Evolutionary conservation across 2,888 invertebrate genomes (phyloP).

Genomic region (Mactromeris polynyma): DNA sequence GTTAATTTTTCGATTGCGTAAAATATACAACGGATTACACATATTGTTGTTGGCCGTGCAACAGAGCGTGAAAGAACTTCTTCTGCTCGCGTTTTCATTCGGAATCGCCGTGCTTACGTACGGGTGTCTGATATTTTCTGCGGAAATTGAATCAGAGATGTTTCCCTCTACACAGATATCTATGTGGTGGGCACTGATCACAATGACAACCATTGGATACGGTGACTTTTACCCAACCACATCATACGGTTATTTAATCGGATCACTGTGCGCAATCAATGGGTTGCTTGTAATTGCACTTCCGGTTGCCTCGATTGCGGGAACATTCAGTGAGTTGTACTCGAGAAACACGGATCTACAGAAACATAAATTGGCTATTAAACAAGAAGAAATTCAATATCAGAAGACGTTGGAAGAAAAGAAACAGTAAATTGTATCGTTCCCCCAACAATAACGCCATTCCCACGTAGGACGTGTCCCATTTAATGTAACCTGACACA

Average conservation of each 20-base stretch:
- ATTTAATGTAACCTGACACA: too few relatives aligned
- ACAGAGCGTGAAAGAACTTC: constrained; percentile 72
- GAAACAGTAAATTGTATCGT: neutral
- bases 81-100: constrained; percentile 75
- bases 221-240: constrained; percentile 78
- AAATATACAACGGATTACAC: constrained; percentile 76
- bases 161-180: constrained; percentile 70
- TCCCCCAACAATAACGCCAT: too few relatives aligned
- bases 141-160: constrained; percentile 71
- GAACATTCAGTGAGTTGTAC: constrained; percentile 78
- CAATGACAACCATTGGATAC: constrained; percentile 82
- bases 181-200: constrained; percentile 80
- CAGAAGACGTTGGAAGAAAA: neutral
- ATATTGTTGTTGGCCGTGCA: constrained; percentile 75
- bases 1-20: constrained; percentile 75
- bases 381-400: neutral
- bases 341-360: constrained; percentile 28
- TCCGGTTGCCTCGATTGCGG: constrained; percentile 82
- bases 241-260: constrained; percentile 75
- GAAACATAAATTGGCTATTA: neutral
- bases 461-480: too few relatives aligned
- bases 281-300: constrained; percentile 79
- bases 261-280: constrained; percentile 76
- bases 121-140: constrained; percentile 75
- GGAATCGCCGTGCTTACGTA: constrained; percentile 75